Percentiles rank a stretch among this genome's conserved stretches.
Evolutionary conservation across 2,113 vertebrate genomes (phyloP).

Genomic region (Tricholaema leucomelas): DNA sequence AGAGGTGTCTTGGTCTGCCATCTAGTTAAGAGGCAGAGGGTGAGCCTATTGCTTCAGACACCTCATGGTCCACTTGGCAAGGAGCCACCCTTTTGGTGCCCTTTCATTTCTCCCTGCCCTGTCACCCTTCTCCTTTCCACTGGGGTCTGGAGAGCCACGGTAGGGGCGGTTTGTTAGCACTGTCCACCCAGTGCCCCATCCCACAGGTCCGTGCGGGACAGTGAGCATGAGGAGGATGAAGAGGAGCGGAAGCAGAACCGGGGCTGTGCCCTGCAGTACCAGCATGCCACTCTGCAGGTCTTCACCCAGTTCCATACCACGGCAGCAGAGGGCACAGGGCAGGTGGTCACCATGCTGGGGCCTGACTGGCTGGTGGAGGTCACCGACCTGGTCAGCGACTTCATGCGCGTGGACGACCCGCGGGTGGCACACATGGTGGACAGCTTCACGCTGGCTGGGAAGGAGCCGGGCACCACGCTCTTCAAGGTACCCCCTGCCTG

Average conservation of each 20-base stretch:
- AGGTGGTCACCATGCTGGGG: slow-evolving; percentile 97
- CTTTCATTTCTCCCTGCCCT: fast-evolving
- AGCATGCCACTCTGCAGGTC: slow-evolving; percentile 90
- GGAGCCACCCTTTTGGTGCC: not conserved
- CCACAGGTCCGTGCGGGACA: slow-evolving; percentile 88
- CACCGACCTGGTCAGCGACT: slow-evolving; percentile 94
- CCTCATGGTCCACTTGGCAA: not conserved
- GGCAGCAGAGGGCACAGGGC: slow-evolving; percentile 87
- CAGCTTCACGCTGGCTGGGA: slow-evolving; percentile 86
- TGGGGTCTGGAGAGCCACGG: no score
- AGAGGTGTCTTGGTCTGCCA: not conserved
- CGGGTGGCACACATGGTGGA: slow-evolving; percentile 92
- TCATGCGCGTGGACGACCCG: slow-evolving; percentile 88
- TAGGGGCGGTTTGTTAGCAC: not conserved
- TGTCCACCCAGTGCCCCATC: not conserved
- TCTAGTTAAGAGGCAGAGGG: not conserved
- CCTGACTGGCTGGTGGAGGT: slow-evolving; percentile 98
- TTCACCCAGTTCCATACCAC: slow-evolving; percentile 98
- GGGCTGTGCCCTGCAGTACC: slow-evolving; percentile 95
- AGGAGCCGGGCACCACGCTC: slow-evolving; percentile 88
- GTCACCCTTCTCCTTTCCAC: not conserved
- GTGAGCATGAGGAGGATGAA: slow-evolving; percentile 90
- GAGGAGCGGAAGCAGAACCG: slow-evolving; percentile 86
- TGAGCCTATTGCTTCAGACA: not conserved
- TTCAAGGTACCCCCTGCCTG: slow-evolving; percentile 83